A percentile compares a stretch with the other conserved stretches of the same genome.
These are phyloP conservation scores for Verasper variegatus DNA, from an alignment of 2,113 vertebrate species.

Conservation along the genomic window DNA sequence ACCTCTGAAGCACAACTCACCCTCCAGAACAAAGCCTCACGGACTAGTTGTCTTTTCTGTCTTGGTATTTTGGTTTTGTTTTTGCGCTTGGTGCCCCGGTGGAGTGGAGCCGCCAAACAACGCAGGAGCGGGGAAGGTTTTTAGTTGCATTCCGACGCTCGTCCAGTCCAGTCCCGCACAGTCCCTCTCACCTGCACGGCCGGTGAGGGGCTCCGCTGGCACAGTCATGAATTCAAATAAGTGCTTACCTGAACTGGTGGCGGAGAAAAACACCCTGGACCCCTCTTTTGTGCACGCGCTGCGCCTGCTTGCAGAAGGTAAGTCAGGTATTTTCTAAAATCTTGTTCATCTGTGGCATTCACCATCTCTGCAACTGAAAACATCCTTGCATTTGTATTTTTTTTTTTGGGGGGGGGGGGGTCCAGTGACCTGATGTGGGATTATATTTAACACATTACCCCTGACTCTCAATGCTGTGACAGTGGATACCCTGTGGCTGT, in stretches of 20 bases:
- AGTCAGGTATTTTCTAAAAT: conserved; percentile 51
- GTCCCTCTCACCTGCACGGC: conserved; percentile 64
- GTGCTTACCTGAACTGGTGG: conserved; percentile 92
- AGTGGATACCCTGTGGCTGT: not conserved
- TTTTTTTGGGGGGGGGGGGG: too few species aligned
- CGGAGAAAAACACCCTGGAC: conserved; percentile 93
- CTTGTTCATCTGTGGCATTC: conserved; percentile 1
- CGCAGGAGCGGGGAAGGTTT: conserved; percentile 40
- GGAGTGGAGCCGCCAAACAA: conserved; percentile 26
- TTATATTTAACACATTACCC: conserved; percentile 7
- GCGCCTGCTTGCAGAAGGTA: conserved; percentile 94
- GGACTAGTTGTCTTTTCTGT: conserved; percentile 11
- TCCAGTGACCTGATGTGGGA: conserved; percentile 2
- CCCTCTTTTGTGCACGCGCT: conserved; percentile 92
- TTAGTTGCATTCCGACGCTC: conserved; percentile 62
- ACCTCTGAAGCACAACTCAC: conserved; percentile 73
- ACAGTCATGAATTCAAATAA: conserved; percentile 91
- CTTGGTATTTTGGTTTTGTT: not conserved
- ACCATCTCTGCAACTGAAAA: conserved; percentile 2
- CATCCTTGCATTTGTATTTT: conserved; percentile 18
- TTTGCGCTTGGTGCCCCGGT: conserved; percentile 2
- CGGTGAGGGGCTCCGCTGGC: conserved; percentile 62
- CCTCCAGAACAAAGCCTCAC: conserved; percentile 43
- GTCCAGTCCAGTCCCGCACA: conserved; percentile 40
- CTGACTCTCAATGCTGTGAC: conserved; percentile 22